Evolutionary conservation across 2,113 vertebrate genomes (phyloP).

Genomic region (Ranitomeya variabilis): DNA sequence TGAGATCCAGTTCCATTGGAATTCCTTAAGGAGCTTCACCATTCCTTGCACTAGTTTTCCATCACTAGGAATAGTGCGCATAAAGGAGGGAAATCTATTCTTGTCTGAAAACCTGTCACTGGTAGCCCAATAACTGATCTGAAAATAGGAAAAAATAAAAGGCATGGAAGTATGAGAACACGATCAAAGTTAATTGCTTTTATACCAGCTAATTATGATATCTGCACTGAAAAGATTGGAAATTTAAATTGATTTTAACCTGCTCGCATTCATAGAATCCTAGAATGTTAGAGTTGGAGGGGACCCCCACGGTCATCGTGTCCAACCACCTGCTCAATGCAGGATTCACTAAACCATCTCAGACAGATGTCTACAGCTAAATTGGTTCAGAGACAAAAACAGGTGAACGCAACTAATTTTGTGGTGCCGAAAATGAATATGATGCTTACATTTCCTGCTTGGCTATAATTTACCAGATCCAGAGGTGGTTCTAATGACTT

Average conservation of each 20-base stretch:
- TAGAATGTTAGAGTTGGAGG: too few species aligned
- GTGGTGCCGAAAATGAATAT: too few species aligned
- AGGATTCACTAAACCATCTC: too few species aligned
- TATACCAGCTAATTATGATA: background rate
- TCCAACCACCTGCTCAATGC: too few species aligned
- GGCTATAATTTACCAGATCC: too few species aligned
- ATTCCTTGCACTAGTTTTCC: constrained; percentile 69
- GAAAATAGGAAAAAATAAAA: constrained; percentile 31
- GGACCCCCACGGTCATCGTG: too few species aligned
- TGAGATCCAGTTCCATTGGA: constrained; percentile 79
- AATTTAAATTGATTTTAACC: background rate
- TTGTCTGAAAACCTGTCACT: constrained; percentile 72
- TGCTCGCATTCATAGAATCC: too few species aligned
- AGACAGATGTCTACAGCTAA: too few species aligned
- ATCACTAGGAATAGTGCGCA: constrained; percentile 76
- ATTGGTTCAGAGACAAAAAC: too few species aligned
- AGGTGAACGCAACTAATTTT: too few species aligned
- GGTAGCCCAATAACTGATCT: constrained; percentile 77
- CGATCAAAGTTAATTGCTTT: background rate
- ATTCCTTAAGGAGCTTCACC: constrained; percentile 66
- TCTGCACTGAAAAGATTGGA: background rate
- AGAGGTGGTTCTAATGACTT: too few species aligned
- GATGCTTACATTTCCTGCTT: too few species aligned
- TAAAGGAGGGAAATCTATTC: constrained; percentile 66
- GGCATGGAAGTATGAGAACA: background rate